Evolutionary conservation across 2,888 invertebrate species (phyloP).

Genomic region (Chaetoderma sp.): DNA sequence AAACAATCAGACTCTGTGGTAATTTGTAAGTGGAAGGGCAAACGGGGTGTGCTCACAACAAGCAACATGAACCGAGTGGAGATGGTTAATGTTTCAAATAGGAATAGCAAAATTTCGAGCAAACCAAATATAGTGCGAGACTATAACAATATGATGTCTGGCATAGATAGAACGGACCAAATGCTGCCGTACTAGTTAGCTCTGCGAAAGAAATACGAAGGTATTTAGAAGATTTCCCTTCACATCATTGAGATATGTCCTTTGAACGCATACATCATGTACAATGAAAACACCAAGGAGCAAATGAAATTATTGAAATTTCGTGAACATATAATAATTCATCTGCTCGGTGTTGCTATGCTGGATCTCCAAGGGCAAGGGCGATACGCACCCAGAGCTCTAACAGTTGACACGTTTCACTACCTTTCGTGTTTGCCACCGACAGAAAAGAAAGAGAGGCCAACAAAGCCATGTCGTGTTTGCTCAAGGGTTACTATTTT

Average conservation of each 20-base stretch:
- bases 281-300: slow-evolving; percentile 11
- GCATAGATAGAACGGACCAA: slow-evolving; percentile 30
- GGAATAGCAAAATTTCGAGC: slow-evolving; percentile 3
- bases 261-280: slow-evolving; percentile 21
- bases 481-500: neutral
- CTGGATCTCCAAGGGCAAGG: neutral
- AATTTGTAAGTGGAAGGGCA: slow-evolving; percentile 25
- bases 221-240: slow-evolving; percentile 22
- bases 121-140: slow-evolving; percentile 24
- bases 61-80: slow-evolving; percentile 20
- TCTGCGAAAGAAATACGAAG: slow-evolving; percentile 17
- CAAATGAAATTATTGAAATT: slow-evolving; percentile 14
- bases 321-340: neutral
- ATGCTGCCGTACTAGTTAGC: slow-evolving; percentile 30
- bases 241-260: slow-evolving; percentile 16
- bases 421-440: slow-evolving; percentile 3
- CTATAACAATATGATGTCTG: slow-evolving; percentile 27
- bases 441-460: slow-evolving; percentile 3
- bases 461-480: slow-evolving; percentile 13
- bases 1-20: slow-evolving; percentile 10
- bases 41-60: slow-evolving; percentile 23
- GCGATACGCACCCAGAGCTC: neutral
- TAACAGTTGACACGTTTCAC: neutral
- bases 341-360: slow-evolving; percentile 10
- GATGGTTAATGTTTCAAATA: slow-evolving; percentile 22